Evolutionary conservation across 2,888 invertebrate genomes (phyloP), one percentile per base, ranked within the genome.

Genomic region (Glyphotaelius pellucidus): DNA sequence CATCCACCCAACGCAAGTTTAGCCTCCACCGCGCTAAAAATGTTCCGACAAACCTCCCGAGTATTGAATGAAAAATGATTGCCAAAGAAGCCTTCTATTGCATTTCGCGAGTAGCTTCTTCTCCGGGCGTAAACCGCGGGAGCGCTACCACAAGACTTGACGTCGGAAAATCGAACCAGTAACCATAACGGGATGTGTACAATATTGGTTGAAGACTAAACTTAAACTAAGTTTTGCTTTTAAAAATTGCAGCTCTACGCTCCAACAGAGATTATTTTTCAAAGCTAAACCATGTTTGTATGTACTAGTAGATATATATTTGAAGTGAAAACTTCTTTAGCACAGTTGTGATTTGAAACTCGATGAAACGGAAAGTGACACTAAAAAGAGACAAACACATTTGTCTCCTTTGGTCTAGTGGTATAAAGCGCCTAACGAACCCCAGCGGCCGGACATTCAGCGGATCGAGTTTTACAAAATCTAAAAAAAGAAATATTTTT

Each of bases 61-160:
- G 86, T 42, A 86, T 86, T 47, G 86, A 86, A 86, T 86, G 86
- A 86, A 47, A 86, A 86, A 86, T 86, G 86, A 86, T 86, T 86
- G 86, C 86, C n/a, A 42, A 67, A 42, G 86, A 86, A 42, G 19
- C 83, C 35, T 83, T 32, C 83, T 38, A 83, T 42, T 86, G 42
- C 86, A 86, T 38, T 86, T 42, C n/a, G 86, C 14, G 14, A 30
- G 42, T 86, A 86, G 86, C 86, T 38, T 83, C 67, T n/a, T 25
- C 67, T 67, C 9, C 25, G 25, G 25, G 67, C 25, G 25, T 67
- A 67, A 25, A 67, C 25, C 19, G 67, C 9, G 25, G n/a, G 9
- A 7, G n/a, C 67, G 25, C 25, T 67, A 25, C 15, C 14, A 47
- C 47, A 47, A 12, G 42, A 42, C 42, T 12, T 4, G 67, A 67